Evolutionary conservation across 2,113 vertebrate genomes (phyloP).

Genomic region (Pseudorhombus dupliciocellatus): DNA sequence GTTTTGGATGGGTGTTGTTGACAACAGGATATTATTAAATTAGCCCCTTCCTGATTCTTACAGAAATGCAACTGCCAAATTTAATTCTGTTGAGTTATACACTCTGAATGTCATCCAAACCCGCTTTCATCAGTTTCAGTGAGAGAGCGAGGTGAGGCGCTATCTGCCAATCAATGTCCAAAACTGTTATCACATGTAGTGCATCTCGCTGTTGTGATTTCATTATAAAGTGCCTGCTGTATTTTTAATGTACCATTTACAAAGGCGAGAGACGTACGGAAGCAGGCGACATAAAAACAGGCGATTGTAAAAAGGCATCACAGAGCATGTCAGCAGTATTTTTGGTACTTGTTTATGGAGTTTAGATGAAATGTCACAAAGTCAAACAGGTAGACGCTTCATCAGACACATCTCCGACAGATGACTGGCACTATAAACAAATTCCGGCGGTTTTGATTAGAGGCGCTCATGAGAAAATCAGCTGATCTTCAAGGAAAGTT

Average conservation of each 20-base stretch:
- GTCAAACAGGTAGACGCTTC: constrained; percentile 19
- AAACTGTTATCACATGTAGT: constrained; percentile 17
- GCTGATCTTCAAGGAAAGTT: constrained; percentile 19
- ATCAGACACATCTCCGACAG: constrained; percentile 24
- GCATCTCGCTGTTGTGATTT: constrained; percentile 26
- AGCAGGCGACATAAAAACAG: not conserved
- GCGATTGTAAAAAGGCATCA: not conserved
- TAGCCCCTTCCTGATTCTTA: constrained; percentile 23
- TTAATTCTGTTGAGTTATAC: constrained; percentile 41
- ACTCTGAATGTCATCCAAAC: constrained; percentile 51
- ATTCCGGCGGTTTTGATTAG: constrained; percentile 32
- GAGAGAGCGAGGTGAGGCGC: constrained; percentile 24
- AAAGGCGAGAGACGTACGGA: constrained; percentile 1
- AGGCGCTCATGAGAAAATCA: constrained; percentile 21
- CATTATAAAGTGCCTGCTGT: constrained; percentile 2
- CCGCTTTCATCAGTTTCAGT: constrained; percentile 41
- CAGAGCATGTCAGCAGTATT: constrained; percentile 18
- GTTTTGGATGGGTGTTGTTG: constrained; percentile 27
- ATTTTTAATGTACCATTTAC: not conserved
- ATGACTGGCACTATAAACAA: constrained; percentile 58
- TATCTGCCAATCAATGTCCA: constrained; percentile 60
- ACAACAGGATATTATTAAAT: constrained; percentile 50
- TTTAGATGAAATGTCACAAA: constrained; percentile 14
- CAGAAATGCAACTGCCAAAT: constrained; percentile 55
- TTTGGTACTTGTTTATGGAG: constrained; percentile 30